phyloP scores from a whole-genome alignment of 2,888 invertebrate genomes.

The Dione juno region DNA sequence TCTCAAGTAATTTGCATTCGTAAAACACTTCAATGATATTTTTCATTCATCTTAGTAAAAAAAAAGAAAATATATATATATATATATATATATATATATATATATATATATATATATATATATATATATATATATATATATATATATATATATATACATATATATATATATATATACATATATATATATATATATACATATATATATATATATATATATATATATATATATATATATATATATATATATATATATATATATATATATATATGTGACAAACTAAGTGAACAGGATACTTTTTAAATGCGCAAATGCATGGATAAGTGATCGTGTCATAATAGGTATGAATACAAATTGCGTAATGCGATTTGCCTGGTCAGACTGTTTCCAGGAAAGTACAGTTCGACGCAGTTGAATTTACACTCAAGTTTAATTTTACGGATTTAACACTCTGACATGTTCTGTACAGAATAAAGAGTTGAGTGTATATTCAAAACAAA shows the following conservation, averaged over 20 bases:
- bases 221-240: neutral
- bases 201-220: neutral
- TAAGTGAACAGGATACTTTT: conserved; percentile 2
- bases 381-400: conserved; percentile 12
- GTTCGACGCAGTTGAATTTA: conserved; percentile 4
- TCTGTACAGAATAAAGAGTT: neutral
- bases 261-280: conserved; percentile 1
- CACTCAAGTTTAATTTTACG: neutral
- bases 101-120: neutral
- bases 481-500: no score
- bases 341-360: conserved; percentile 16
- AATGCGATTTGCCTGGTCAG: conserved; percentile 13
- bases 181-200: neutral
- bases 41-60: neutral
- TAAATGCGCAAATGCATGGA: conserved; percentile 14
- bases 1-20: neutral
- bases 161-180: neutral
- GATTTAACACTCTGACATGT: neutral
- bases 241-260: neutral
- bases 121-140: neutral
- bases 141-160: neutral
- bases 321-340: conserved; percentile 18
- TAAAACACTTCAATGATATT: neutral
- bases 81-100: neutral
- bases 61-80: no score